Evolutionary conservation across 2,888 invertebrate species (phyloP).

Genomic region (Autographa pulchrina): DNA sequence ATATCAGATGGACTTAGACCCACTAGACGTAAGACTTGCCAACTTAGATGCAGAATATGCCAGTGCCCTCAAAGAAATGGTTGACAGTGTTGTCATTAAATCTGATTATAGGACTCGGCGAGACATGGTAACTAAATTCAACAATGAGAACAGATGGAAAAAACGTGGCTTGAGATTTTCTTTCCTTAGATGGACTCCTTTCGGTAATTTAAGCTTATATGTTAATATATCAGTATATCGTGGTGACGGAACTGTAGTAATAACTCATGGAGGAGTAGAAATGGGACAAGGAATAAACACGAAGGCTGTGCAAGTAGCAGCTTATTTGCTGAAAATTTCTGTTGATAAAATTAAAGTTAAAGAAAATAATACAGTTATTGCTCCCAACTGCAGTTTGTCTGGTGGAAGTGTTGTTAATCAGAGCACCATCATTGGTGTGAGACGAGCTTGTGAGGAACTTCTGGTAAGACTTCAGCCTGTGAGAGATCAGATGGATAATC

Average conservation of each 20-base stretch:
- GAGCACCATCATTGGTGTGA: conserved; percentile 69
- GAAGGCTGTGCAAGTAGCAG: conserved; percentile 91
- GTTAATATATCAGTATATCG: conserved; percentile 91
- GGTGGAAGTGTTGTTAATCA: conserved; percentile 71
- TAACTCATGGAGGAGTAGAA: conserved; percentile 91
- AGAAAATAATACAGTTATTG: conserved; percentile 48
- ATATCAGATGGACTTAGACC: conserved; percentile 84
- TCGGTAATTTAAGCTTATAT: conserved; percentile 69
- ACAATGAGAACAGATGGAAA: conserved; percentile 91
- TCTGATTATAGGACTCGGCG: conserved; percentile 87
- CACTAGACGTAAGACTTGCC: conserved; percentile 86
- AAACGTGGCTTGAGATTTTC: conserved; percentile 91
- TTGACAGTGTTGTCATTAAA: conserved; percentile 85
- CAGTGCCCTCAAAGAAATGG: conserved; percentile 76
- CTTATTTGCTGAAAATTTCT: conserved; percentile 44
- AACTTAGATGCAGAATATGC: conserved; percentile 80
- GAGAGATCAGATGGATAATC: conserved; percentile 81
- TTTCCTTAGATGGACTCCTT: conserved; percentile 89
- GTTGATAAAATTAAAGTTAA: conserved; percentile 52
- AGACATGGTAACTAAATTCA: conserved; percentile 86
- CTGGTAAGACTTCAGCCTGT: conserved; percentile 76
- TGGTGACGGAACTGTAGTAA: conserved; percentile 90
- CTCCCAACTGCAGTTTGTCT: conserved; percentile 45
- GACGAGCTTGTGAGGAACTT: conserved; percentile 66
- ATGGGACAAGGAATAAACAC: conserved; percentile 94